Percentiles rank a stretch among this genome's conserved stretches.
phyloP scores from a whole-genome alignment of 2,888 invertebrate species.

The Pterostichus niger region DNA sequence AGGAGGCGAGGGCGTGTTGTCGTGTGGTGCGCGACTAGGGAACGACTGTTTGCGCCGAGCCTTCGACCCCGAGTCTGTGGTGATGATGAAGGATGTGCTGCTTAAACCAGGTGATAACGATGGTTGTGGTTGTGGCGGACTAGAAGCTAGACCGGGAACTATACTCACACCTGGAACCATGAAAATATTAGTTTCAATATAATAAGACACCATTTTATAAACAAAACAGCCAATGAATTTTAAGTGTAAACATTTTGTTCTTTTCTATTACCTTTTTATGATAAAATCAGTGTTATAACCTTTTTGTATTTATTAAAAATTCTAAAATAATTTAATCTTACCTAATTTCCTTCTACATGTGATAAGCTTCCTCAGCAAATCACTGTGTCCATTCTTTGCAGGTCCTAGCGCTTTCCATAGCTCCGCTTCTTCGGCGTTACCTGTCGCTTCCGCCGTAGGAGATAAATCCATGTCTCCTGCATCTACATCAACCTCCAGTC shows the following conservation, averaged over 20 bases:
- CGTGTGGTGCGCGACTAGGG: constrained; percentile 76
- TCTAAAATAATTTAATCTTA: background rate
- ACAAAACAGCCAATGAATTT: too few relatives aligned
- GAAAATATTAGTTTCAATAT: too few relatives aligned
- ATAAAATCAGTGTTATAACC: too few relatives aligned
- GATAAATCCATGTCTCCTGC: constrained; percentile 68
- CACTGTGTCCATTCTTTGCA: constrained; percentile 80
- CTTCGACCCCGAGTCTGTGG: constrained; percentile 74
- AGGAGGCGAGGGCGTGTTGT: constrained; percentile 70
- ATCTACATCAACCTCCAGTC: constrained; percentile 86
- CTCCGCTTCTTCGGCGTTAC: constrained; percentile 74
- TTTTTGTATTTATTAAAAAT: too few relatives aligned
- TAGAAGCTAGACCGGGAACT: constrained; percentile 30
- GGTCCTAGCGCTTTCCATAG: constrained; percentile 81
- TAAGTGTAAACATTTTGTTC: too few relatives aligned
- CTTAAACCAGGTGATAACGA: constrained; percentile 14
- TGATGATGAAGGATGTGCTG: background rate
- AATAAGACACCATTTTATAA: too few relatives aligned
- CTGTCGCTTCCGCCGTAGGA: constrained; percentile 74
- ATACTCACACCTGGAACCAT: constrained; percentile 46
- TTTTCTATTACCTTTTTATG: too few relatives aligned
- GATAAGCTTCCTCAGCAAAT: constrained; percentile 86
- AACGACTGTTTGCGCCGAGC: constrained; percentile 90
- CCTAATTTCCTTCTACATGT: constrained; percentile 85
- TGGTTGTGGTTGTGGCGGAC: constrained; percentile 58